Percentiles rank a stretch among this genome's conserved stretches.
These are phyloP conservation scores for Xestoiulus laeticollis DNA, from an alignment of 2,888 invertebrate genomes.

Conservation along the genomic window DNA sequence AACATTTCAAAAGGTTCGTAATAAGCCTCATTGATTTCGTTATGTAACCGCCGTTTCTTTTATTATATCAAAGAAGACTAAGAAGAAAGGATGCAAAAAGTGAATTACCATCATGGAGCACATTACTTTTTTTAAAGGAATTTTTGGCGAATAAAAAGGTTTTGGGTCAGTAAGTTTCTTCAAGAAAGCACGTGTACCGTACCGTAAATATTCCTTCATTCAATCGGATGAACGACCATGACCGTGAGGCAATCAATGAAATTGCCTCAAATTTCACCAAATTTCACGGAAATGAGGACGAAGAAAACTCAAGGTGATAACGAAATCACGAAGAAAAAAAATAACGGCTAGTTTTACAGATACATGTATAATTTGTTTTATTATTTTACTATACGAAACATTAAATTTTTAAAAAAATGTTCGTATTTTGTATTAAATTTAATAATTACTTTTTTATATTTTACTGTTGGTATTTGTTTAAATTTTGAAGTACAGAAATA, in stretches of 20 bases:
- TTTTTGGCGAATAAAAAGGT: slow-evolving; percentile 19
- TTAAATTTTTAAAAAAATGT: too few species aligned
- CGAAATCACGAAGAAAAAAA: too few species aligned
- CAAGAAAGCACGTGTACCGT: neutral
- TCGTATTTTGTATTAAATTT: too few species aligned
- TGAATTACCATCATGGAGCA: neutral
- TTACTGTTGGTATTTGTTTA: too few species aligned
- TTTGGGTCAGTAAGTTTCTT: slow-evolving; percentile 23
- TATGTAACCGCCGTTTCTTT: neutral
- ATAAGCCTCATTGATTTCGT: slow-evolving; percentile 16
- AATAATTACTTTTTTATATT: too few species aligned
- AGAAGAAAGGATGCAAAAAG: neutral
- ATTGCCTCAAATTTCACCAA: neutral
- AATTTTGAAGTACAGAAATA: too few species aligned
- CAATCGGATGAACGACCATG: neutral
- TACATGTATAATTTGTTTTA: too few species aligned
- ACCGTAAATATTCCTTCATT: neutral
- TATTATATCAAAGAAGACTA: neutral
- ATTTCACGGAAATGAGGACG: neutral
- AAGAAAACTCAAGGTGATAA: neutral
- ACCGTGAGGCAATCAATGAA: neutral
- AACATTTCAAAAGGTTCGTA: neutral
- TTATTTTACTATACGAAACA: too few species aligned
- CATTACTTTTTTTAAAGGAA: neutral
- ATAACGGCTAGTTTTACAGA: too few species aligned